These are phyloP conservation scores for Stichodactyla mertensii DNA, from an alignment of 64 coral and sea anemone genomes.

Conservation along the genomic window DNA sequence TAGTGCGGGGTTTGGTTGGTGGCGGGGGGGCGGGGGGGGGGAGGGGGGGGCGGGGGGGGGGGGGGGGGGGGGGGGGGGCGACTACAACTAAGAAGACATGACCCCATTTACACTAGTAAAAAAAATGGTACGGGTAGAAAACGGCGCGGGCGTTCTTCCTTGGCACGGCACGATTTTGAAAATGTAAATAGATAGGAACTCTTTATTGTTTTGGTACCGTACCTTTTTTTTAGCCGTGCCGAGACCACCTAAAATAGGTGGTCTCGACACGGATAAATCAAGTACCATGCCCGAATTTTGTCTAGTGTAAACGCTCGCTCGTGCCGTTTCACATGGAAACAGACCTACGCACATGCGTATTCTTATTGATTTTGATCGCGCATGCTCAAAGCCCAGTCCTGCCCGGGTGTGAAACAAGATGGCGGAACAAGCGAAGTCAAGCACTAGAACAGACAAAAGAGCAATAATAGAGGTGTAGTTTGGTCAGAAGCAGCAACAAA, in stretches of 20 bases:
- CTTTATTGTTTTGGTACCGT: neutral
- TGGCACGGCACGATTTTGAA: neutral
- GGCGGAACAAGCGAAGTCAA: neutral
- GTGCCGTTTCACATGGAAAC: neutral
- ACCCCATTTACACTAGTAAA: too few relatives aligned
- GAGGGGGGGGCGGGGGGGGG: too few relatives aligned
- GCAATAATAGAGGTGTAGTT: neutral
- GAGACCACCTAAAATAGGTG: neutral
- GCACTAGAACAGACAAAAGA: neutral
- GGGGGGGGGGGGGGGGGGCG: too few relatives aligned
- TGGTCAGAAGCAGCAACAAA: neutral
- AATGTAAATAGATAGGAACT: neutral
- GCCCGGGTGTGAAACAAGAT: neutral
- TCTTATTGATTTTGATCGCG: neutral
- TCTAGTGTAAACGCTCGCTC: neutral
- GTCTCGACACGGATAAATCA: neutral
- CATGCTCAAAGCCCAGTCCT: neutral
- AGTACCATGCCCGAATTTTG: neutral
- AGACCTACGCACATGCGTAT: neutral
- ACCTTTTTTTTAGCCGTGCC: neutral
- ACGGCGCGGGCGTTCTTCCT: too few relatives aligned
- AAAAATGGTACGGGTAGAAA: too few relatives aligned
- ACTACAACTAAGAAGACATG: too few relatives aligned
- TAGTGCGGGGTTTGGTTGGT: too few relatives aligned
- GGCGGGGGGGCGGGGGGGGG: too few relatives aligned